Percentiles rank a stretch among this genome's conserved stretches.
Conservation (phyloP, 2,888 invertebrate genomes). For the Notodonta dromedarius region DNA sequence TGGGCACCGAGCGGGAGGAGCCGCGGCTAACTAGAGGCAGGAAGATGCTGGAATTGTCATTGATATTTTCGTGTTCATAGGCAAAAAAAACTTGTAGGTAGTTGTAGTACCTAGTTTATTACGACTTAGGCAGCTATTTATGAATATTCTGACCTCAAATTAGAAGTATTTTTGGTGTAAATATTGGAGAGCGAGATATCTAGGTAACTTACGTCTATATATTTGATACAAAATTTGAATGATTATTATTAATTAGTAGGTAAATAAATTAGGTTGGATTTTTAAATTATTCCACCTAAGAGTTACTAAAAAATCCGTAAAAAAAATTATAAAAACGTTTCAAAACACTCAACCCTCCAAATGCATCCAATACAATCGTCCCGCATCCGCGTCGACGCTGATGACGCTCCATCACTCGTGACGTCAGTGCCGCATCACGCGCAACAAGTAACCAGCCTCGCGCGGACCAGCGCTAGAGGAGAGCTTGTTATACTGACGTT, state of each 20-base stretch:
- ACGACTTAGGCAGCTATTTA: too few relatives aligned
- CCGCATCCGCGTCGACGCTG: conserved; percentile 3
- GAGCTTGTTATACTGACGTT: conserved; percentile 3
- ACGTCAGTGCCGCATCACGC: background rate
- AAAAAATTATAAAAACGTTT: too few relatives aligned
- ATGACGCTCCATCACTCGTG: conserved; percentile 8
- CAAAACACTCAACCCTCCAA: background rate
- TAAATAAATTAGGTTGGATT: too few relatives aligned
- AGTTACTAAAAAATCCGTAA: background rate
- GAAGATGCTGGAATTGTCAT: conserved; percentile 4
- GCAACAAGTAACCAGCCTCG: conserved; percentile 4
- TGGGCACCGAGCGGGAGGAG: conserved; percentile 5
- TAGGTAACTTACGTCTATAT: too few relatives aligned
- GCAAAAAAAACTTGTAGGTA: too few relatives aligned
- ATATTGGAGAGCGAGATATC: too few relatives aligned
- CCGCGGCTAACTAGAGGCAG: conserved; percentile 23
- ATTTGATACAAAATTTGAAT: too few relatives aligned
- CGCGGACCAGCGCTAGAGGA: background rate
- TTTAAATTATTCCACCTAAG: too few relatives aligned
- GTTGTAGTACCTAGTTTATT: too few relatives aligned
- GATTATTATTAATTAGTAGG: too few relatives aligned
- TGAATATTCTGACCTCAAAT: too few relatives aligned
- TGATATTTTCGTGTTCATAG: background rate
- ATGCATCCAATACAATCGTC: background rate
- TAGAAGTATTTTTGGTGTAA: too few relatives aligned